These are phyloP conservation scores for Diadromus collaris DNA, from an alignment of 2,888 invertebrate genomes.

Conservation along the genomic window DNA sequence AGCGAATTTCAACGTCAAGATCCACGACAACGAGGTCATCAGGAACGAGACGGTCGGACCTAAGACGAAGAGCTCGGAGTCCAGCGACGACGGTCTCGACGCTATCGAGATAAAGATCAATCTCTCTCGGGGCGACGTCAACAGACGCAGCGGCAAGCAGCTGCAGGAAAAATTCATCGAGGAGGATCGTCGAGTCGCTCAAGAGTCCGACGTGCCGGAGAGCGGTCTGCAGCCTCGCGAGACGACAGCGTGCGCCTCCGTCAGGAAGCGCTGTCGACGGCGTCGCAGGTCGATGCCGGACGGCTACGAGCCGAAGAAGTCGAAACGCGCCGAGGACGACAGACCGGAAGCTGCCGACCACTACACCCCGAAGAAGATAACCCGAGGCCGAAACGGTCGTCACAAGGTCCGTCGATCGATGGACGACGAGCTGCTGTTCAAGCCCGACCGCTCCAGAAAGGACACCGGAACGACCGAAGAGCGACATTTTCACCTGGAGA, in stretches of 20 bases:
- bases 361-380: slow-evolving; percentile 12
- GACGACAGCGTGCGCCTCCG: slow-evolving; percentile 33
- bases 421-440: slow-evolving; percentile 47
- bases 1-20: slow-evolving; percentile 73
- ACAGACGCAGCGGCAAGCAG: slow-evolving; percentile 33
- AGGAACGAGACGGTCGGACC: slow-evolving; percentile 17
- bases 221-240: slow-evolving; percentile 2
- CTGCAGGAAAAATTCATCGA: slow-evolving; percentile 47
- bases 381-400: slow-evolving; percentile 13
- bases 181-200: slow-evolving; percentile 29
- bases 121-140: slow-evolving; percentile 73
- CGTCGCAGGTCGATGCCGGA: slow-evolving; percentile 63
- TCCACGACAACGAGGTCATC: slow-evolving; percentile 65
- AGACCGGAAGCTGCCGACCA: background rate
- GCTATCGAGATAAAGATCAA: slow-evolving; percentile 78
- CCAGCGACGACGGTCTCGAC: slow-evolving; percentile 66
- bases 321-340: slow-evolving; percentile 20
- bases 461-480: background rate
- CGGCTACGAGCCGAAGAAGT: slow-evolving; percentile 42
- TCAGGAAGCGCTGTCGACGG: slow-evolving; percentile 54
- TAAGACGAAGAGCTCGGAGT: slow-evolving; percentile 59
- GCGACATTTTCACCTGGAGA: slow-evolving; percentile 24
- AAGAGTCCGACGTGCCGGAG: slow-evolving; percentile 1
- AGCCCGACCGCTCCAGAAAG: slow-evolving; percentile 36
- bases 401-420: slow-evolving; percentile 48